Evolutionary conservation across 2,888 invertebrate species (phyloP), one percentile per base, ranked within the genome.

Genomic region (Strigamia transsilvanica): DNA sequence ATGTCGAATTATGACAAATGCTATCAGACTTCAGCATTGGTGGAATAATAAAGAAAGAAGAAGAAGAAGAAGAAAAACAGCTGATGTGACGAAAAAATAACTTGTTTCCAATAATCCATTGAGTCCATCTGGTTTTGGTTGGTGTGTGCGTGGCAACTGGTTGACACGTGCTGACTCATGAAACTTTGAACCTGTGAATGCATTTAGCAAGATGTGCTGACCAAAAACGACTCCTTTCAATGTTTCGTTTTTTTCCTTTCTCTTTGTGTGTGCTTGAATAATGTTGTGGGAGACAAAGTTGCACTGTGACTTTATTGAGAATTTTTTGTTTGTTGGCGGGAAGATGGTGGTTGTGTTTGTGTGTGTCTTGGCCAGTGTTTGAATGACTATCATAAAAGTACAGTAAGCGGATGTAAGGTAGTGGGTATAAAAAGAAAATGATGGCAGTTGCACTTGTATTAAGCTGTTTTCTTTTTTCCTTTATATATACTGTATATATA

Each of bases 101-200:
- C 61, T 61, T 61, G 61, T 61, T 61, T 61, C 61, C 61, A 61
- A 61, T 61, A 61, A 61, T 61, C 61, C 61, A 61, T 61, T 61
- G 61, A 61, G 61, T 61, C 61, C 61, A 61, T 61, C 61, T 61
- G 61, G 42, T 42, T 42, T 42, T 42, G 18, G 61, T 61, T 21
- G 18, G 61, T 61, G 61, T 61, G 61, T 61, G 61, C 61, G 61
- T 61, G 18, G 61, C 61, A 42, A 61, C 61, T 61, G 61, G 61
- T 61, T 61, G 61, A 61, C 61, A 61, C 61, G 61, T 61, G 61
- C 61, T 61, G 61, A 61, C 61, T 61, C 61, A 61, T 61, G 61
- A 61, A 61, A 61, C 61, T 61, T 61, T 61, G 61, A 18, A 61
- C 61, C 61, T 18, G 61, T 18, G 61, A 61, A 61, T 61, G 61